Conservation (phyloP, 1,140 invertebrate species). For the Anadara kagoshimensis region DNA sequence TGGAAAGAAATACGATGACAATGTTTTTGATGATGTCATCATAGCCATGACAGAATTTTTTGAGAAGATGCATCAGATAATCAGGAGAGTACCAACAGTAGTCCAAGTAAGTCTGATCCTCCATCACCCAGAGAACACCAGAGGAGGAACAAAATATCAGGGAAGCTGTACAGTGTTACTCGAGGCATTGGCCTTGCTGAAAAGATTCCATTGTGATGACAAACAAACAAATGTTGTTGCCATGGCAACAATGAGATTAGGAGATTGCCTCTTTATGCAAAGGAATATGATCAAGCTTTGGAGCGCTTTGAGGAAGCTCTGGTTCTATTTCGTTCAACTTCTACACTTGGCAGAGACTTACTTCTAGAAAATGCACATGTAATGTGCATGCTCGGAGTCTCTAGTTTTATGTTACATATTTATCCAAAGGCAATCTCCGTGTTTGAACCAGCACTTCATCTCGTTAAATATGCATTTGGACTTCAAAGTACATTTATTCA, state of each 20-base stretch:
- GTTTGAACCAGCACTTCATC: slow-evolving; percentile 65
- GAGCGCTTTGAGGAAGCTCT: slow-evolving; percentile 66
- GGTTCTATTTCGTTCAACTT: slow-evolving; percentile 54
- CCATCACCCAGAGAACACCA: slow-evolving; percentile 43
- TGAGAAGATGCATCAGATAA: slow-evolving; percentile 64
- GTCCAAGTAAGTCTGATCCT: slow-evolving; percentile 45
- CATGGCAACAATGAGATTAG: slow-evolving; percentile 63
- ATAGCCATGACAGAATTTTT: slow-evolving; percentile 66
- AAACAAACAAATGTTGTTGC: slow-evolving; percentile 62
- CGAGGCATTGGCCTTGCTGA: slow-evolving; percentile 61
- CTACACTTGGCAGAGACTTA: slow-evolving; percentile 59
- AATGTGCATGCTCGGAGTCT: slow-evolving; percentile 69
- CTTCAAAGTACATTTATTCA: slow-evolving; percentile 62
- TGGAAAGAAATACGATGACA: slow-evolving; percentile 61
- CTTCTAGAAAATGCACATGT: slow-evolving; percentile 67
- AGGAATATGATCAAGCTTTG: slow-evolving; percentile 64
- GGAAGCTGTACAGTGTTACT: slow-evolving; percentile 65
- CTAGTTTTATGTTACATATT: slow-evolving; percentile 69
- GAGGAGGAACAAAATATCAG: slow-evolving; percentile 55
- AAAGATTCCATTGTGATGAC: slow-evolving; percentile 46
- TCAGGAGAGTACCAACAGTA: slow-evolving; percentile 46
- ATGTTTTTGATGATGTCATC: slow-evolving; percentile 63
- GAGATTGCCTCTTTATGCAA: slow-evolving; percentile 70
- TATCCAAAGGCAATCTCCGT: slow-evolving; percentile 65
- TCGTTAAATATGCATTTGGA: slow-evolving; percentile 61